Evolutionary conservation across 2,888 invertebrate species (phyloP).

Genomic region (Suillia variegata): DNA sequence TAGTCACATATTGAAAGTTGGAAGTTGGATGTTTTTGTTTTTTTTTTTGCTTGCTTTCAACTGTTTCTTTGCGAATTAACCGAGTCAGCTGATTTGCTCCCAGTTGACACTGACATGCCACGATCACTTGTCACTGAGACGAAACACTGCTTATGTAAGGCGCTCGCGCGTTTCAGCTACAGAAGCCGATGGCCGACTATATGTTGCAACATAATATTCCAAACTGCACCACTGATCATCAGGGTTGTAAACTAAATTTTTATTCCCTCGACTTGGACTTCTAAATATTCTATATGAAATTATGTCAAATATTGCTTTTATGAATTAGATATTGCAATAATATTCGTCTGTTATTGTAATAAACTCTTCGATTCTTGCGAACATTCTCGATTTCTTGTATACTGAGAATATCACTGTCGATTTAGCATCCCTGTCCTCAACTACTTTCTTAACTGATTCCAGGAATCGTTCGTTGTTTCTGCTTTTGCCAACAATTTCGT

Average conservation of each 20-base stretch:
- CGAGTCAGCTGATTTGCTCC: background rate
- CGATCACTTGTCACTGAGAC: background rate
- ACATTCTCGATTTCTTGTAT: too few species aligned
- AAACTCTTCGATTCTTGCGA: too few species aligned
- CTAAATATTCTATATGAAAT: too few species aligned
- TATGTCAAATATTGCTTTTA: too few species aligned
- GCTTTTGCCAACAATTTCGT: background rate
- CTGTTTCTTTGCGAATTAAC: background rate
- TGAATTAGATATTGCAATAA: too few species aligned
- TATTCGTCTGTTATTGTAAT: too few species aligned
- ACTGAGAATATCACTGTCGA: too few species aligned
- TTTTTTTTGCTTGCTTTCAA: too few species aligned
- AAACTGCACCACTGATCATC: background rate
- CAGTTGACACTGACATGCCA: conserved; percentile 1
- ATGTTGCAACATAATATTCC: background rate
- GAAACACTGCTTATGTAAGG: background rate
- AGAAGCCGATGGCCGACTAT: background rate
- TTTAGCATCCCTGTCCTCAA: too few species aligned
- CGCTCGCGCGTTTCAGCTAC: background rate
- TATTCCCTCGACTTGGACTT: too few species aligned
- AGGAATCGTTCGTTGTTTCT: background rate
- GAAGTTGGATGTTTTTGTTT: too few species aligned
- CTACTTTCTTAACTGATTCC: conserved; percentile 3
- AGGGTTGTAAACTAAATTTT: too few species aligned
- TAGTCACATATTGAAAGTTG: background rate